These are phyloP conservation scores for Anthoscopus minutus DNA, from an alignment of 2,113 vertebrate genomes.

Conservation along the genomic window DNA sequence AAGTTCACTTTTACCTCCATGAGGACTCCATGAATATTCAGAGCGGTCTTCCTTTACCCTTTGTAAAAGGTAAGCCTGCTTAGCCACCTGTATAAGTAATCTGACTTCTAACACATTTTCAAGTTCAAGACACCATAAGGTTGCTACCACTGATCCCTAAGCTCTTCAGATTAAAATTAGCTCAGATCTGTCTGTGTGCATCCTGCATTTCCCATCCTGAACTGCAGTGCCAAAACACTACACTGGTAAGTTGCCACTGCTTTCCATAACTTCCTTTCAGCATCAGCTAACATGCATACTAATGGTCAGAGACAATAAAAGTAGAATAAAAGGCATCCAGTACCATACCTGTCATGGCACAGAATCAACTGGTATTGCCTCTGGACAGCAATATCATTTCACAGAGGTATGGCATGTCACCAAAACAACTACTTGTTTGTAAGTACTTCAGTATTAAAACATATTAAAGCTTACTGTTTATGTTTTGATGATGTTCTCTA, in stretches of 20 bases:
- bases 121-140: background rate
- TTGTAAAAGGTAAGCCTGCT: background rate
- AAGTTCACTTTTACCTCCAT: no score
- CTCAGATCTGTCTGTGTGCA: background rate
- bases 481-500: background rate
- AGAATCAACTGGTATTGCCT: background rate
- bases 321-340: background rate
- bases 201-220: background rate
- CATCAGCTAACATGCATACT: background rate
- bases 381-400: background rate
- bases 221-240: background rate
- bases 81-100: background rate
- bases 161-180: background rate
- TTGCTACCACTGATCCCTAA: background rate
- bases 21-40: no score
- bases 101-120: background rate
- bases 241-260: background rate
- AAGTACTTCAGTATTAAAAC: background rate
- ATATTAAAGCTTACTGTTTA: background rate
- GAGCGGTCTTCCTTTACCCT: no score
- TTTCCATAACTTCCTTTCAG: background rate
- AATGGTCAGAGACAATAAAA: background rate
- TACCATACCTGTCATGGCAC: background rate
- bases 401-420: background rate
- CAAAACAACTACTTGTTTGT: background rate